A percentile compares a stretch with the other conserved stretches of the same genome.
Evolutionary conservation across 2,888 invertebrate genomes (phyloP).

Genomic region (Icerya purchasi): DNA sequence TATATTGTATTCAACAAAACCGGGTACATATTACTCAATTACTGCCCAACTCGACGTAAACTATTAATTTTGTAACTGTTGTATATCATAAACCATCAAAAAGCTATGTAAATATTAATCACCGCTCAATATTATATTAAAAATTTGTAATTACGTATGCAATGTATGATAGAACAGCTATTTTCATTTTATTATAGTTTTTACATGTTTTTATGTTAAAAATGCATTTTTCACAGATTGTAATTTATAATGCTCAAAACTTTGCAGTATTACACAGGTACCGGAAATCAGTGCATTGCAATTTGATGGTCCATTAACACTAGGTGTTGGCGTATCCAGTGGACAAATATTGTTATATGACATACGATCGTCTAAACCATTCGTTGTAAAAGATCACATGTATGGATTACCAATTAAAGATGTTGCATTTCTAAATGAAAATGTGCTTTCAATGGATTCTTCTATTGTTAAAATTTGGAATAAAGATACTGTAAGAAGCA

Average conservation of each 20-base stretch:
- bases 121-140: too few species aligned
- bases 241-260: background rate
- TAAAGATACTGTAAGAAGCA: constrained; percentile 43
- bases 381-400: constrained; percentile 81
- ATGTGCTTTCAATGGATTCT: constrained; percentile 73
- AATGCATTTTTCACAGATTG: too few species aligned
- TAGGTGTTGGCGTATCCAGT: constrained; percentile 81
- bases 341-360: constrained; percentile 91
- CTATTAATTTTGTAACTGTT: too few species aligned
- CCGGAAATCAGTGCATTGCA: constrained; percentile 59
- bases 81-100: too few species aligned
- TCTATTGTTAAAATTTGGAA: constrained; percentile 82
- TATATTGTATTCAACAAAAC: too few species aligned
- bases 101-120: too few species aligned
- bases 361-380: constrained; percentile 72
- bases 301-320: constrained; percentile 47
- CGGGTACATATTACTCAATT: too few species aligned
- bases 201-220: too few species aligned
- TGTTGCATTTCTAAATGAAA: constrained; percentile 63
- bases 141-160: too few species aligned
- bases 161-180: too few species aligned
- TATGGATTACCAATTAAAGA: constrained; percentile 77
- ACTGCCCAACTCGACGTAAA: too few species aligned
- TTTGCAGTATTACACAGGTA: constrained; percentile 37
- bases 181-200: too few species aligned